phyloP scores from a whole-genome alignment of 2,113 vertebrate genomes.

The Seriola dumerili region DNA sequence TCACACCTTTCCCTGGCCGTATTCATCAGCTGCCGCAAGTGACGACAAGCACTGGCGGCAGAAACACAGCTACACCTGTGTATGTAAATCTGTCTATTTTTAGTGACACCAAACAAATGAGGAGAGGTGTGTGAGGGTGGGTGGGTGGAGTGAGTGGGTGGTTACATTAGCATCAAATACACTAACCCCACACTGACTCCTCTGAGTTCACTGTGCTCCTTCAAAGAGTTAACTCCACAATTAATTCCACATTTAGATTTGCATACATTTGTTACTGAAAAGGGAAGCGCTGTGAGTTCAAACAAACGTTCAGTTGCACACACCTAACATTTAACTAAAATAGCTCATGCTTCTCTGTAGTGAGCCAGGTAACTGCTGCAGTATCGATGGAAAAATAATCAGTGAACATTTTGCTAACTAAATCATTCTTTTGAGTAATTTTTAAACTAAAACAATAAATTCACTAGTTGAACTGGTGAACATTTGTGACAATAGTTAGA shows the following conservation, averaged over 20 bases:
- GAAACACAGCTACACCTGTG: conserved; percentile 25
- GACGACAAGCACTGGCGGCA: not conserved
- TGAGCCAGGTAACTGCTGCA: not conserved
- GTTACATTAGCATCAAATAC: conserved; percentile 4
- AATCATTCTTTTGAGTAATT: not conserved
- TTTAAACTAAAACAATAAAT: not conserved
- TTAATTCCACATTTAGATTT: conserved; percentile 35
- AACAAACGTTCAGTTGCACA: conserved; percentile 34
- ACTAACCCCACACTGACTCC: not conserved
- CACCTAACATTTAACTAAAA: conserved; percentile 3
- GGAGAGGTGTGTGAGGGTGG: no score
- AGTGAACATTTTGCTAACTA: not conserved
- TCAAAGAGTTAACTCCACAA: conserved; percentile 32
- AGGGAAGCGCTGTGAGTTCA: conserved; percentile 24
- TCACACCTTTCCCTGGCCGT: not conserved
- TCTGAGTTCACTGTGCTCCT: not conserved
- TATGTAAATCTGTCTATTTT: conserved; percentile 55
- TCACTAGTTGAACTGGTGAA: not conserved
- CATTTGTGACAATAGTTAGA: not conserved
- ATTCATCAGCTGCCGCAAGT: not conserved
- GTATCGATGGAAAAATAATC: not conserved
- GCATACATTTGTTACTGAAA: conserved; percentile 48
- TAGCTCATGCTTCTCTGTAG: conserved; percentile 4
- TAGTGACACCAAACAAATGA: conserved; percentile 24
- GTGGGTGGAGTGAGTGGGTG: no score